Evolutionary conservation across 2,797 vertebrate species (phyloP), one percentile per base, ranked within the genome.

Genomic region (Danio kyathit): DNA sequence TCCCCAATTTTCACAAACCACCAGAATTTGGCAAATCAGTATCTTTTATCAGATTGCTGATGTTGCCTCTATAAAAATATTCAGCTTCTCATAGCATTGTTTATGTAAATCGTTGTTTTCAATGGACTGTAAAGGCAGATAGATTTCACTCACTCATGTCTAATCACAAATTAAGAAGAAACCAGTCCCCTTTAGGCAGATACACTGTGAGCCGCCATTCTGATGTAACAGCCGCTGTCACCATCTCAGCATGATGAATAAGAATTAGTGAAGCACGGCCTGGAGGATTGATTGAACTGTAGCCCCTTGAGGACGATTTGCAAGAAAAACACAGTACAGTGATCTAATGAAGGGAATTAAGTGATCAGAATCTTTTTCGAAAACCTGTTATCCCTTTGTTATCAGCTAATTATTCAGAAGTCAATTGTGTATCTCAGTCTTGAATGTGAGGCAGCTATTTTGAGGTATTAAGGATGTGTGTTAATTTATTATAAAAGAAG

Each of bases 361-460:
- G 88, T 60, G 29, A 17, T 82, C 52, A 75, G 66, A 49, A 85
- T 83, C 49, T 86, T 70, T 85, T 81, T 82, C 60, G 84, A 63
- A 82, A 78, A 87, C 44, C 64, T 80, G 75, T 51, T 63, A 84
- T 82, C 7, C 87, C 88, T 89, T 85, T 85, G 73, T 84, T 87
- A 87, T 89, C 88, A 80, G 82, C 60, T 63, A 72, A 41, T 88
- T 89, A 88, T 87, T 69, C 82, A 82, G n/a, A 56, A 56, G 40
- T 61, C 56, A 11, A 0, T 9, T 13, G 6, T 74, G 19, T 14
- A n/a, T 69, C 13, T 13, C 14, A 70, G n/a, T 0, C 1, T 10
- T 56, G 38, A 16, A 41, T 41, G 14, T 12, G 17, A 52, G 21
- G 49, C 16, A 8, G 63, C 5, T 52, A 29, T 1, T 29, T 1